Base-by-base conservation (phyloP, 1,140 invertebrate species). In the Hirudo medicinalis region DNA sequence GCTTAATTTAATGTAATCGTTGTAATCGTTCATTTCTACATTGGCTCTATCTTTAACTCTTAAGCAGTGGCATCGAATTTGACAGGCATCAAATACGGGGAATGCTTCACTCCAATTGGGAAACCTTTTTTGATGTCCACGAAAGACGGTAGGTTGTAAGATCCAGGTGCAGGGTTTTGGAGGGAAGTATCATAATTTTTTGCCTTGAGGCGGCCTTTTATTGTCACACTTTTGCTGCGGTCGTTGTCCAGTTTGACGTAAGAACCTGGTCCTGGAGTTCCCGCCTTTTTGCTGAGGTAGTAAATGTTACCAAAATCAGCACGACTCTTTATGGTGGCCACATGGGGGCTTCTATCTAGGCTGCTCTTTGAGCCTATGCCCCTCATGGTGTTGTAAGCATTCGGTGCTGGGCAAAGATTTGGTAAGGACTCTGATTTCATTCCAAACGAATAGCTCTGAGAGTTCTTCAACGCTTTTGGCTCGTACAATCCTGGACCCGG, bases 161-260 rank as follows among this genome's bases (percentile, higher is more conserved):
- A 63, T n/a, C 57, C 57, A 32, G 57, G 57, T n/a, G 57, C 57
- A 25, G 57, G 57, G 57, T 63, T 63, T 22, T 63, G 22, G 22
- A 63, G 57, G 20, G 57, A 22, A 25, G 57, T 63, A 32, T 63
- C 29, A 63, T 63, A 63, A 63, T 63, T 32, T 63, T 63, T 63
- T 32, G 29, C 57, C 17, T 63, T 63, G 11, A 22, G 17, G 11
- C 57, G 57, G 9, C 29, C 29, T 63, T 63, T 63, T 8, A 63
- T 19, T 13, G 29, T 32, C 22, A 63, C 29, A 25, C 22, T 22
- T 25, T 25, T 32, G 29, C 29, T 32, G 22, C 29, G 22, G 22
- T 63, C 19, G 22, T 25, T 13, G 22, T 63, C 57, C 9, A 63
- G 11, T n/a, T 63, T 22, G 11, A 0, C 9, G 57, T 63, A 63